A percentile compares a stretch with the other conserved stretches of the same genome.
phyloP scores from a whole-genome alignment of 2,113 vertebrate genomes.

The Prunella fulvescens region DNA sequence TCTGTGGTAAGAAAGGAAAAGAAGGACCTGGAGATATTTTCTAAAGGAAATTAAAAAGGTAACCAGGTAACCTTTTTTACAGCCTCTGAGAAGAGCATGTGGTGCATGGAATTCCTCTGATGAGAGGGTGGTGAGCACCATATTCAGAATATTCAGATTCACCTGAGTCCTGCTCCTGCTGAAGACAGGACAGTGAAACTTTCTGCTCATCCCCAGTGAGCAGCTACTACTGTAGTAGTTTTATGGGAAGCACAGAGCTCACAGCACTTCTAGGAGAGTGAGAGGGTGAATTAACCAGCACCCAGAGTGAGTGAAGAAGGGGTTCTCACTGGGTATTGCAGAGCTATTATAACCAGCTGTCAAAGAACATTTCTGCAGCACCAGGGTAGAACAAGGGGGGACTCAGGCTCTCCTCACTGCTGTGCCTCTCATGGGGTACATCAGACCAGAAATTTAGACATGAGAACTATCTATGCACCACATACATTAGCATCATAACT shows the following conservation, averaged over 20 bases:
- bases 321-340: neutral
- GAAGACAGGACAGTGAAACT: neutral
- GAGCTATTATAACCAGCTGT: neutral
- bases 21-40: neutral
- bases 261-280: neutral
- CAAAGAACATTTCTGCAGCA: neutral
- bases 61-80: neutral
- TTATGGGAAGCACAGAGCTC: neutral
- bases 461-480: neutral
- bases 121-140: neutral
- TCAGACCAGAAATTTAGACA: neutral
- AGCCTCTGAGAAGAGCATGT: neutral
- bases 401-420: neutral
- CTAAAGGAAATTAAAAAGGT: neutral
- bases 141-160: neutral
- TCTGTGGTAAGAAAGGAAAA: neutral
- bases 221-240: neutral
- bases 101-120: neutral
- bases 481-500: constrained; percentile 23
- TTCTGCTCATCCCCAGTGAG: neutral
- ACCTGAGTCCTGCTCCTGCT: neutral
- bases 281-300: neutral
- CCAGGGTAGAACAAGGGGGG: neutral
- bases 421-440: neutral
- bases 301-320: neutral